phyloP scores from a whole-genome alignment of 2,888 invertebrate species.

The Parnassius glacialis region DNA sequence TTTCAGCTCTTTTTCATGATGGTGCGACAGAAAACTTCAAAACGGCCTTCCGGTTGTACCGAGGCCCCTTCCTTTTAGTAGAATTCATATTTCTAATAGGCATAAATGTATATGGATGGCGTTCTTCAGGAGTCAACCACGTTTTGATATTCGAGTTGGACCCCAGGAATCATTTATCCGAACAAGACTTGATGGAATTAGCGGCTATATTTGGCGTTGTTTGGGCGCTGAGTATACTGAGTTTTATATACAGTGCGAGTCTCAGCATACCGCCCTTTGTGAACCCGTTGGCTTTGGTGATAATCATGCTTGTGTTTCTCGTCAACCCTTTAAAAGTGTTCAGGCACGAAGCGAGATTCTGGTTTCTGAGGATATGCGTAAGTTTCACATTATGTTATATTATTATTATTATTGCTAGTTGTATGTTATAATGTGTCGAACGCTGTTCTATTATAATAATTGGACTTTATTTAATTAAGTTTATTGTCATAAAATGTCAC shows the following conservation, averaged over 20 bases:
- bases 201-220: slow-evolving; percentile 96
- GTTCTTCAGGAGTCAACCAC: slow-evolving; percentile 98
- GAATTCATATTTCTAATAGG: slow-evolving; percentile 97
- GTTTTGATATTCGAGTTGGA: slow-evolving; percentile 98
- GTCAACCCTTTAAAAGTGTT: slow-evolving; percentile 96
- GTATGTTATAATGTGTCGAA: background rate
- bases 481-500: too few species aligned
- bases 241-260: slow-evolving; percentile 88
- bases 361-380: slow-evolving; percentile 94
- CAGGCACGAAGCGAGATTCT: slow-evolving; percentile 95
- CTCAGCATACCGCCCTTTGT: slow-evolving; percentile 95
- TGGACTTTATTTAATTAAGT: too few species aligned
- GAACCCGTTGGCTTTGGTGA: slow-evolving; percentile 92
- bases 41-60: slow-evolving; percentile 94
- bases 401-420: background rate
- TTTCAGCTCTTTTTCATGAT: slow-evolving; percentile 87
- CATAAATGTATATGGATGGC: slow-evolving; percentile 98
- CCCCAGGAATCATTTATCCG: slow-evolving; percentile 95
- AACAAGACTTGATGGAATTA: slow-evolving; percentile 96
- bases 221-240: slow-evolving; percentile 95
- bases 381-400: slow-evolving; percentile 51
- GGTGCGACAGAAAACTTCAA: slow-evolving; percentile 86
- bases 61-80: slow-evolving; percentile 95
- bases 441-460: too few species aligned
- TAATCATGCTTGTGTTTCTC: slow-evolving; percentile 91